phyloP scores from a whole-genome alignment of 2,797 vertebrate species.

The Gorsachius magnificus region DNA sequence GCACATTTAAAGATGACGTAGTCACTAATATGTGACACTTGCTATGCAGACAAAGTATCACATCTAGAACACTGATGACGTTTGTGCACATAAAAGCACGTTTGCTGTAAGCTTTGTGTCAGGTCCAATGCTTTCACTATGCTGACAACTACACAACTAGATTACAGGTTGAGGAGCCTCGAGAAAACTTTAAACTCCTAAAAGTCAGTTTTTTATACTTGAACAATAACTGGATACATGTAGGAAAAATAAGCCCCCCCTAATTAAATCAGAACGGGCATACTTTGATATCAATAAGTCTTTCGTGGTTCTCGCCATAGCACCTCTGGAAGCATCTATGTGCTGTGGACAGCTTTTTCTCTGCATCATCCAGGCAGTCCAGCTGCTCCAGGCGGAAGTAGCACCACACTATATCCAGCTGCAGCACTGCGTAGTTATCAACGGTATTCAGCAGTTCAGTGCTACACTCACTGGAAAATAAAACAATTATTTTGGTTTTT shows the following conservation, averaged over 20 bases:
- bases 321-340: slow-evolving; percentile 88
- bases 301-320: slow-evolving; percentile 87
- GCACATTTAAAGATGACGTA: neutral
- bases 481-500: neutral
- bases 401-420: slow-evolving; percentile 96
- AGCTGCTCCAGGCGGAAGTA: slow-evolving; percentile 87
- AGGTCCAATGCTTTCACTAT: neutral
- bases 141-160: neutral
- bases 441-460: slow-evolving; percentile 83
- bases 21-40: neutral
- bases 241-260: neutral
- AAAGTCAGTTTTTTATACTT: neutral
- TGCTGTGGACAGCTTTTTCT: slow-evolving; percentile 82
- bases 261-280: neutral
- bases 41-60: neutral
- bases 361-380: slow-evolving; percentile 86
- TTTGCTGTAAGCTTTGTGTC: neutral
- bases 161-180: neutral
- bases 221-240: neutral
- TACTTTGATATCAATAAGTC: slow-evolving; percentile 91
- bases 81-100: fast-evolving
- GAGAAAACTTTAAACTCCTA: neutral
- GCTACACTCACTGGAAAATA: slow-evolving; percentile 81
- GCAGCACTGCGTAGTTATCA: slow-evolving; percentile 93
- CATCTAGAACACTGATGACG: neutral